Evolutionary conservation across 2,797 vertebrate genomes (phyloP), one percentile per base, ranked within the genome.

Genomic region (Argyrosomus regius): DNA sequence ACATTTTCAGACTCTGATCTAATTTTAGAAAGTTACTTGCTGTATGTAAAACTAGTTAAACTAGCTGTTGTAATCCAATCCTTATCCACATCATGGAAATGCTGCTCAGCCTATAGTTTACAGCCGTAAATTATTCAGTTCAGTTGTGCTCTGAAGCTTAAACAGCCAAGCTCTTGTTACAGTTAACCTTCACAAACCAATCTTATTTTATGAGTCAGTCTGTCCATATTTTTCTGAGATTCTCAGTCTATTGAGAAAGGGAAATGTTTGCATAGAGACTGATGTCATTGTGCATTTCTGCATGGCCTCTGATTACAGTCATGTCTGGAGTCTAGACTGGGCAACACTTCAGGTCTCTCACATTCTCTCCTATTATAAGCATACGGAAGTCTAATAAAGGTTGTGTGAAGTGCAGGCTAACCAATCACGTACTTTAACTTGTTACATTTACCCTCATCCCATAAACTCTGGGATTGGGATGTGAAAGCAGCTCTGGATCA

Each of bases 91-190:
- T 75, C 43, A 70, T 72, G 56, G 62, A 79, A 60, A 57, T 75
- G 52, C 39, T 50, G 16, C 39, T 48, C 26, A 7, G 24, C 28
- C 48, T 71, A 24, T 26, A 20, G 31, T 71, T 71, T 71, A 59
- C 39, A 70, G 68, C 73, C 72, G 56, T 87, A 41, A 85, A 80
- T 84, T 80, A 74, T 86, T 82, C 26, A 84, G 52, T 57, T 60
- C 9, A 72, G 39, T 49, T 56, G 20, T 56, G 4, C 56, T 48
- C 43, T 72, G 63, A 82, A 75, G 86, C 56, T 61, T 69, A 68
- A 80, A 86, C 59, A 77, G 56, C 48, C 28, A 16, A 26, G 50
- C 45, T 84, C 48, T 41, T 78, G 67, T 90, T 81, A 70, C 72
- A 56, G 35, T 45, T 41, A 49, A 48, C 71, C 22, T 58, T 72